phyloP scores from a whole-genome alignment of 1,140 invertebrate genomes.

The Megathymus violae region DNA sequence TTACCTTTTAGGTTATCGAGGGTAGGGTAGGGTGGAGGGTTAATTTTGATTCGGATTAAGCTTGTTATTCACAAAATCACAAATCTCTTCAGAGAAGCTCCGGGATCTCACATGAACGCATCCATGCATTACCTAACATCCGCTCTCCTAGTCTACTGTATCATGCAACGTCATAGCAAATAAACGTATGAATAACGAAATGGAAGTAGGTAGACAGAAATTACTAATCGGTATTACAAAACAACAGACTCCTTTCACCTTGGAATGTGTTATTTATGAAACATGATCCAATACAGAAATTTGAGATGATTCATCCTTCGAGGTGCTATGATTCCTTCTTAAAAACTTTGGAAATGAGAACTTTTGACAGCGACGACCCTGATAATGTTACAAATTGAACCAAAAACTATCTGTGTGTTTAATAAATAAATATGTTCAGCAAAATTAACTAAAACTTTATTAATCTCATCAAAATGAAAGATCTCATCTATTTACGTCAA shows the following conservation, averaged over 20 bases:
- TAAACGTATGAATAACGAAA: background rate
- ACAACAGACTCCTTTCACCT: slow-evolving; percentile 15
- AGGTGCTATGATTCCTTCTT: background rate
- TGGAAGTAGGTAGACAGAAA: slow-evolving; percentile 1
- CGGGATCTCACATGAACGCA: no score
- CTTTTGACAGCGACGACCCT: background rate
- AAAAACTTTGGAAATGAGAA: no score
- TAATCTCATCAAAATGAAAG: slow-evolving; percentile 29
- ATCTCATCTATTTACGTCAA: slow-evolving; percentile 33
- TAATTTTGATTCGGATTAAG: no score
- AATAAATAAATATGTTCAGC: no score
- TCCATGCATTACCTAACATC: no score
- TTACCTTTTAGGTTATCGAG: no score
- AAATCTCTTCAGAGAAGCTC: no score
- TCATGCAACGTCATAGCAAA: no score
- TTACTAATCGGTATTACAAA: slow-evolving; percentile 18
- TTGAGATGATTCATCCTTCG: slow-evolving; percentile 4
- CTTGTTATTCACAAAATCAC: no score
- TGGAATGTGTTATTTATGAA: slow-evolving; percentile 9
- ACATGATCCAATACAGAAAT: background rate
- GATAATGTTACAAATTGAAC: background rate
- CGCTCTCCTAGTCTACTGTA: no score
- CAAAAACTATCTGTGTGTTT: no score
- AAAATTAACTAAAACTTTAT: slow-evolving; percentile 17
- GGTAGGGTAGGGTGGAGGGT: no score